phyloP scores from a whole-genome alignment of 2,113 vertebrate genomes.

The Gallinago undulata region DNA sequence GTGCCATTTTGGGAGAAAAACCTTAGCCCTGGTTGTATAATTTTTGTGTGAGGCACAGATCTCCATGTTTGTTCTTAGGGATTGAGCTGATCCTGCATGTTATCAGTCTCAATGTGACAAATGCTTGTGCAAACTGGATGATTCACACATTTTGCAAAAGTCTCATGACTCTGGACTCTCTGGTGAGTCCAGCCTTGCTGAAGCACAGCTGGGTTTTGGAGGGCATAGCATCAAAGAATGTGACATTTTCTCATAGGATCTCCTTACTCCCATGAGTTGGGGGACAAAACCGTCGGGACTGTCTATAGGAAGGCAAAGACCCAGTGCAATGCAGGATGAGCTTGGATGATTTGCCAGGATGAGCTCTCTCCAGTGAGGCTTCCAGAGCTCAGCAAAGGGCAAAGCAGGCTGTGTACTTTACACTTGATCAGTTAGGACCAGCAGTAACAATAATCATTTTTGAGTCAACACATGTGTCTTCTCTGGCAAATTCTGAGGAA shows the following conservation, averaged over 20 bases:
- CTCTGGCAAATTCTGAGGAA: not conserved
- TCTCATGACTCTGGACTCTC: not conserved
- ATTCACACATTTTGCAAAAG: conserved; percentile 20
- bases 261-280: not conserved
- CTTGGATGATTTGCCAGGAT: not conserved
- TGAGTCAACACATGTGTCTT: not conserved
- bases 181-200: not conserved
- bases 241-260: not conserved
- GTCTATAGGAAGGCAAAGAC: not conserved
- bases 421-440: not conserved
- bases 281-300: not conserved
- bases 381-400: not conserved
- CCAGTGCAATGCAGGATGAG: not conserved
- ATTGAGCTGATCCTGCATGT: not conserved
- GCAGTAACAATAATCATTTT: not conserved
- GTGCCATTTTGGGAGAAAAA: not conserved
- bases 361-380: not conserved
- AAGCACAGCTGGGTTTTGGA: not conserved
- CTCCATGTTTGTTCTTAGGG: not conserved
- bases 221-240: not conserved
- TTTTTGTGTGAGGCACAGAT: not conserved
- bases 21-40: not conserved
- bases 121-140: conserved; percentile 22
- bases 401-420: not conserved
- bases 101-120: not conserved